Base-by-base conservation (phyloP, 2,797 vertebrate species). In the Falco novaeseelandiae region DNA sequence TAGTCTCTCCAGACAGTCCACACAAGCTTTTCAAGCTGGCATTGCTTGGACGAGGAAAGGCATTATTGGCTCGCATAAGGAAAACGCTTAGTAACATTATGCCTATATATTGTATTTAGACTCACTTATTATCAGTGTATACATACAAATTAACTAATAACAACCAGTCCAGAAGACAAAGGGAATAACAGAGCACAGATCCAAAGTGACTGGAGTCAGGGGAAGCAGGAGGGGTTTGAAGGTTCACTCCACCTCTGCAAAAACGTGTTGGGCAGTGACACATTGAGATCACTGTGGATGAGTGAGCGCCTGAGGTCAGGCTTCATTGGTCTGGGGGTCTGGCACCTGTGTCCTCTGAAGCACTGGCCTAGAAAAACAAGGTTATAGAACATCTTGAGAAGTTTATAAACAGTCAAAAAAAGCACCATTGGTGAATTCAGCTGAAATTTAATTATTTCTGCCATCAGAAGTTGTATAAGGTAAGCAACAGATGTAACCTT, bases 151-250 rank as follows among this genome's bases (percentile, higher is more conserved):
- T 4, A 63, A 67, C 49, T 30, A 17, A 42, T 38, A 25, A 25
- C 18, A 22, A 20, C 8, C 21, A 27, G 70, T 38, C 27, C n/a
- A 59, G 73, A 52, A 76, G 46, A 14, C 3, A 65, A 91, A 74
- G 30, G 46, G 10, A 86, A 52, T 22, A 44, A 40, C 0, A 40
- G 51, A 72, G 58, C 78, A 52, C 23, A 14, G 48, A 12, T 19
- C 10, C 1, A 0, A 52, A 59, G 27, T 16, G 26, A 62, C 11
- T 21, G 23, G 10, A 8, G 5, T n/a, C 7, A 12, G 14, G 22
- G 30, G 48, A 42, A 90, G 67, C 0, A 51, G 59, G 26, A 86
- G 14, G 10, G 14, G 19, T 9, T 4, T 18, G 51, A 42, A 58
- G 36, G 51, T 10, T 85, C 25, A 1, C 30, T 52, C 49, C 52